These are phyloP conservation scores for Perca schrenkii DNA, from an alignment of 2,113 vertebrate species.

Conservation along the genomic window DNA sequence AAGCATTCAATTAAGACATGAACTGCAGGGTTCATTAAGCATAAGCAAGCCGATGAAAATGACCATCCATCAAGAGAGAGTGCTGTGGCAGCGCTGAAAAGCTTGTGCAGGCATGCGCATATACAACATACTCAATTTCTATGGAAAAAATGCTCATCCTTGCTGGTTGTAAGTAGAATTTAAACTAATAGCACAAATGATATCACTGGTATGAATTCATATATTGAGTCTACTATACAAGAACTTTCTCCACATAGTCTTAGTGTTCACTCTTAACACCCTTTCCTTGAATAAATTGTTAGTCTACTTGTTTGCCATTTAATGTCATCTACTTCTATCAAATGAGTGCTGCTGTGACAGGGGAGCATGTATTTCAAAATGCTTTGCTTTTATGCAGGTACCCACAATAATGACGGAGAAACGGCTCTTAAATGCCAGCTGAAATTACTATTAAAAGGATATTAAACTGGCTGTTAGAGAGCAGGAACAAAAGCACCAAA, in stretches of 20 bases:
- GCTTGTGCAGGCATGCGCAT: slow-evolving; percentile 27
- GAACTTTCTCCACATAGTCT: neutral
- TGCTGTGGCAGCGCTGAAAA: slow-evolving; percentile 43
- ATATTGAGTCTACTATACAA: neutral
- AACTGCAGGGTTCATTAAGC: slow-evolving; percentile 83
- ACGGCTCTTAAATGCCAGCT: neutral
- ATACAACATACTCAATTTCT: slow-evolving; percentile 16
- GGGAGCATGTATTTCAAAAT: neutral
- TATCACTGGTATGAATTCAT: neutral
- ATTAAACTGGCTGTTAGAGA: neutral
- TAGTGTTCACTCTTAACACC: neutral
- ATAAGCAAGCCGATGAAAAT: slow-evolving; percentile 82
- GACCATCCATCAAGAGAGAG: slow-evolving; percentile 80
- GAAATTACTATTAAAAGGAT: neutral
- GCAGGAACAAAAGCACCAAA: slow-evolving; percentile 3
- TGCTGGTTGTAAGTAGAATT: slow-evolving; percentile 15
- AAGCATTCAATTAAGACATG: slow-evolving; percentile 85
- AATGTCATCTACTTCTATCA: neutral
- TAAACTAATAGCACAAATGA: slow-evolving; percentile 9
- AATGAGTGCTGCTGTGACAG: neutral
- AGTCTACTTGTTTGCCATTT: neutral
- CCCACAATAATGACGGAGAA: neutral
- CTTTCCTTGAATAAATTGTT: neutral
- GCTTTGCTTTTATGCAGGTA: neutral
- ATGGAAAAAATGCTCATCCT: slow-evolving; percentile 4